phyloP scores from a whole-genome alignment of 1,140 invertebrate genomes.

The Zaprionus capensis region DNA sequence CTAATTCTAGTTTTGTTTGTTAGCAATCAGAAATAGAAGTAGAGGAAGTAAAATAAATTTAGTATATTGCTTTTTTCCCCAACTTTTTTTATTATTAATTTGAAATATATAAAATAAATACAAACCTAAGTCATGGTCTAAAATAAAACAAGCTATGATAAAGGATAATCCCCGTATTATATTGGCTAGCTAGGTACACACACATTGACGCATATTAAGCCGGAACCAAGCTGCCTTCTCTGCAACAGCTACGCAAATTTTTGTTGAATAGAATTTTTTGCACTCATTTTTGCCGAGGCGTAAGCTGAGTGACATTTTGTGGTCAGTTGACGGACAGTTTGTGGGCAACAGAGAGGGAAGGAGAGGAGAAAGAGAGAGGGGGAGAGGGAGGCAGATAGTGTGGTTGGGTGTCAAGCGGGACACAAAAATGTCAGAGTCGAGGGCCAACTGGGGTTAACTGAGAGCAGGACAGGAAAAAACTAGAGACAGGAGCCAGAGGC shows the following conservation, averaged over 20 bases:
- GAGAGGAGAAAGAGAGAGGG: not conserved
- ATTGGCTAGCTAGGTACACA: not conserved
- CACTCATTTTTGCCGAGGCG: constrained; percentile 44
- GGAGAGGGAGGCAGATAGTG: not conserved
- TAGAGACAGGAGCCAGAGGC: not conserved
- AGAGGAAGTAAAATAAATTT: no score
- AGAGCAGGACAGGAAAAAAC: not conserved
- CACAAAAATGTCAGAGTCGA: constrained; percentile 7
- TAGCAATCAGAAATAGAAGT: no score
- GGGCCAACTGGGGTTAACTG: constrained; percentile 20
- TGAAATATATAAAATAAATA: not conserved
- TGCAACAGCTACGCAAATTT: constrained; percentile 17
- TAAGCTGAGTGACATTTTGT: constrained; percentile 62
- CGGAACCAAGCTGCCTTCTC: not conserved
- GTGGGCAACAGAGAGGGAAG: constrained; percentile 6
- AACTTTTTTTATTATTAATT: not conserved
- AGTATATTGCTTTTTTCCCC: no score
- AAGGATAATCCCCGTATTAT: not conserved
- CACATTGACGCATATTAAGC: not conserved
- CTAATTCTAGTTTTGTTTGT: no score
- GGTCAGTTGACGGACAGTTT: constrained; percentile 69
- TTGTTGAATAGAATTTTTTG: constrained; percentile 30
- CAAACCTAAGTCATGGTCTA: not conserved
- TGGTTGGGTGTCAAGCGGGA: not conserved
- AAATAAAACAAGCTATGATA: not conserved